These are phyloP conservation scores for Plecturocebus donacophilus DNA, from an alignment of 2,113 vertebrate genomes.

Conservation along the genomic window DNA sequence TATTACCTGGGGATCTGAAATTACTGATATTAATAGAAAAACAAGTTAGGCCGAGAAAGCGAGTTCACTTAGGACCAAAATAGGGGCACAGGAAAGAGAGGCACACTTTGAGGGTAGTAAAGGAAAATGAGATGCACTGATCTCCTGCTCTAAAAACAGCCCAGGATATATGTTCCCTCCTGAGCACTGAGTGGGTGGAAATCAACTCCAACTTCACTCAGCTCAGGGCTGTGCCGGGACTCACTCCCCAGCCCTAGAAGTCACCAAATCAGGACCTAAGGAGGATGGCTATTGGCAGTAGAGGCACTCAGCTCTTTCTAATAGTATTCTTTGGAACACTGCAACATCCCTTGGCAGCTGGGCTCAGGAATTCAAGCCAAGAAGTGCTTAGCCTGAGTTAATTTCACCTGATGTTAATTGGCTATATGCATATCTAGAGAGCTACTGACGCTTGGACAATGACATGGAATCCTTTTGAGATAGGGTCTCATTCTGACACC, in stretches of 20 bases:
- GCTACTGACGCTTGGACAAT: not conserved
- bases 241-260: not conserved
- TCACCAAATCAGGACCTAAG: not conserved
- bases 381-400: not conserved
- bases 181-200: not conserved
- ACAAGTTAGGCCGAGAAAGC: not conserved
- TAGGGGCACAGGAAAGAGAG: not conserved
- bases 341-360: not conserved
- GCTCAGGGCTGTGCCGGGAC: not conserved
- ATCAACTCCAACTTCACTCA: not conserved
- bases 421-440: not conserved
- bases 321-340: not conserved
- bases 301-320: not conserved
- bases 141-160: not conserved
- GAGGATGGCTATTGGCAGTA: not conserved
- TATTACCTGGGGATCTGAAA: not conserved
- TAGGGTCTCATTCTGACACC: no score
- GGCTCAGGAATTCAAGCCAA: not conserved
- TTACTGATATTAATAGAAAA: not conserved
- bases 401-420: not conserved
- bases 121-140: not conserved
- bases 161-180: not conserved
- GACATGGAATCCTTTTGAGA: not conserved
- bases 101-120: not conserved
- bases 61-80: not conserved